A percentile compares a stretch with the other conserved stretches of the same genome.
Conservation (phyloP, 2,113 vertebrate genomes). For the Prolemur simus region DNA sequence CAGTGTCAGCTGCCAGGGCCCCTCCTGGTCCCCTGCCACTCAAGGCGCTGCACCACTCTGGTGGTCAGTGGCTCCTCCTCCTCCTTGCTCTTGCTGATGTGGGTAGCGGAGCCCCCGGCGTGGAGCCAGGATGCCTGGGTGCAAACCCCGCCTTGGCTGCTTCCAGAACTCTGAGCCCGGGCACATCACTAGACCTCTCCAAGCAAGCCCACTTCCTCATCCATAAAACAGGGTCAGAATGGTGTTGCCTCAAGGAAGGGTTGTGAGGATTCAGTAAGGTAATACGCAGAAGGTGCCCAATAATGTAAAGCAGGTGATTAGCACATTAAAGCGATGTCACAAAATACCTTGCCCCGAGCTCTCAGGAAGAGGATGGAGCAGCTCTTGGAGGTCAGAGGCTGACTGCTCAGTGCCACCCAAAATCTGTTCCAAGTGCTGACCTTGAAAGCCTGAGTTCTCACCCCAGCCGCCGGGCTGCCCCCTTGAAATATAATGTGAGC, state of each 20-base stretch:
- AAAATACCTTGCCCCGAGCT: not conserved
- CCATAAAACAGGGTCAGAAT: not conserved
- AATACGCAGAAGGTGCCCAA: not conserved
- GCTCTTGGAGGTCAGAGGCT: not conserved
- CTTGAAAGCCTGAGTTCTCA: not conserved
- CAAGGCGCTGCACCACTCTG: accelerated
- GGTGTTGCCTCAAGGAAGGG: not conserved
- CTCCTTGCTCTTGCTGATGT: not conserved
- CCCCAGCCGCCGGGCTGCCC: not conserved
- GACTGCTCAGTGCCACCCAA: accelerated
- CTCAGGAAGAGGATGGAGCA: not conserved
- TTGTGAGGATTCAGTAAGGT: not conserved
- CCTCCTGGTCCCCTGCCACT: not conserved
- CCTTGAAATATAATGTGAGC: accelerated
- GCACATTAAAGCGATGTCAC: not conserved
- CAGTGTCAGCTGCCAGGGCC: not conserved
- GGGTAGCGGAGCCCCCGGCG: accelerated
- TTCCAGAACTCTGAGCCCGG: not conserved
- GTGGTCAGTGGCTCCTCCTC: accelerated
- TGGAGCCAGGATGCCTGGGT: not conserved
- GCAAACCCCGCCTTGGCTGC: not conserved
- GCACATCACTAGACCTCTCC: not conserved
- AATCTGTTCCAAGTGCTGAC: not conserved
- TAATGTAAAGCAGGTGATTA: accelerated
- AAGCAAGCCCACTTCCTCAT: not conserved